A percentile compares a stretch with the other conserved stretches of the same genome.
Conservation (phyloP, 2,797 vertebrate species). For the Columba guinea region DNA sequence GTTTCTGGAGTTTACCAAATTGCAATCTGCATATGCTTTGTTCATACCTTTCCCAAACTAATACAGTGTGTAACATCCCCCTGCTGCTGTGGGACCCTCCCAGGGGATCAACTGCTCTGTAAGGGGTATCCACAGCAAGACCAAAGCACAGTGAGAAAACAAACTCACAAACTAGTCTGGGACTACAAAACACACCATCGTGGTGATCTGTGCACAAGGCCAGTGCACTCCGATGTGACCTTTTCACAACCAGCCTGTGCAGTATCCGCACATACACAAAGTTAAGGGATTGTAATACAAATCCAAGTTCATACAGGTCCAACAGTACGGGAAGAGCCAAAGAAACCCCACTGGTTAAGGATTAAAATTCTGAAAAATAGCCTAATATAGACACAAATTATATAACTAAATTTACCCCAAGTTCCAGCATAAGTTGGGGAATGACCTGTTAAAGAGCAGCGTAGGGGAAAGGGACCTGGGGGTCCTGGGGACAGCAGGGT, state of each 20-base stretch:
- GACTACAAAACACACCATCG: not conserved
- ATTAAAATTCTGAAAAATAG: not conserved
- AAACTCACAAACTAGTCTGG: not conserved
- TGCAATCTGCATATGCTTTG: not conserved
- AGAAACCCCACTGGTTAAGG: not conserved
- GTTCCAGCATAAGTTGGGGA: too few species aligned
- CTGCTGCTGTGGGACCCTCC: not conserved
- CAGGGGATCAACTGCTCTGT: not conserved
- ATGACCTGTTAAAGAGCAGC: too few species aligned
- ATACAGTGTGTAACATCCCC: not conserved
- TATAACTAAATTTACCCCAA: not conserved
- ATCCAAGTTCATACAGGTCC: not conserved
- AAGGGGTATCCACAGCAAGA: not conserved
- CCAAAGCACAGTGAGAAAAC: not conserved
- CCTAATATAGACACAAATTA: not conserved
- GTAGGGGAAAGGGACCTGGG: too few species aligned
- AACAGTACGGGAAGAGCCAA: not conserved
- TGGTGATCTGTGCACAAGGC: not conserved
- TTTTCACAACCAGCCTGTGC: not conserved
- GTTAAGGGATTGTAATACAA: not conserved
- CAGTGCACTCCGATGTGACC: rapidly evolving
- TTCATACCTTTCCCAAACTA: not conserved
- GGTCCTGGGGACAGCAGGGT: too few species aligned
- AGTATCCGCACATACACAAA: not conserved
- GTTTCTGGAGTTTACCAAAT: not conserved